Evolutionary conservation across 2,797 vertebrate species (phyloP).

Genomic region (Lutjanus campechanus): DNA sequence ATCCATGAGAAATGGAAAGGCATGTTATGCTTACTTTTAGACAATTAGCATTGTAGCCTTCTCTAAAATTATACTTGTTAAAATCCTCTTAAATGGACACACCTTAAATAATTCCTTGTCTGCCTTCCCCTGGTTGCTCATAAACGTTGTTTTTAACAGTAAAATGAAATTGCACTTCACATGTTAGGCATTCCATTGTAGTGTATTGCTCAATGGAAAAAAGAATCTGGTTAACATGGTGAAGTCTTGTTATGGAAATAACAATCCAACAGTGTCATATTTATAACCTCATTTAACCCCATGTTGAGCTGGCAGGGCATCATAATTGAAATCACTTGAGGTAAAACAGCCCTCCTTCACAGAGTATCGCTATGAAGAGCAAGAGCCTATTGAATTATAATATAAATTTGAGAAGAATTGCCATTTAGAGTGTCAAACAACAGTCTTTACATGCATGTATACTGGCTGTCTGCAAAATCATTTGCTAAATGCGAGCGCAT

Average conservation of each 20-base stretch:
- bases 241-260: constrained; percentile 54
- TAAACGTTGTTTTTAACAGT: constrained; percentile 67
- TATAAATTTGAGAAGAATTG: constrained; percentile 78
- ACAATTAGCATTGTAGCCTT: constrained; percentile 69
- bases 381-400: constrained; percentile 80
- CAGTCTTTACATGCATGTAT: constrained; percentile 78
- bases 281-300: constrained; percentile 75
- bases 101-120: constrained; percentile 64
- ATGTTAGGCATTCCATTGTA: constrained; percentile 51
- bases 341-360: constrained; percentile 67
- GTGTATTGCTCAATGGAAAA: constrained; percentile 65
- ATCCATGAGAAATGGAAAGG: constrained; percentile 39
- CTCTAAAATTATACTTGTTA: constrained; percentile 69
- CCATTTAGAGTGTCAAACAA: constrained; percentile 74
- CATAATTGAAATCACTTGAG: constrained; percentile 82
- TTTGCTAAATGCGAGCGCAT: constrained; percentile 81
- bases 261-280: constrained; percentile 53
- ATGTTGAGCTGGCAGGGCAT: constrained; percentile 50
- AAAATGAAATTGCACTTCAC: constrained; percentile 65
- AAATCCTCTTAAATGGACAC: constrained; percentile 70
- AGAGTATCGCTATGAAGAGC: constrained; percentile 67
- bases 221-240: constrained; percentile 36
- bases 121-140: constrained; percentile 52
- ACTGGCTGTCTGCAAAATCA: constrained; percentile 70
- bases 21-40: constrained; percentile 63